These are phyloP conservation scores for Lichenostomus cassidix DNA, from an alignment of 2,113 vertebrate genomes.

Conservation along the genomic window DNA sequence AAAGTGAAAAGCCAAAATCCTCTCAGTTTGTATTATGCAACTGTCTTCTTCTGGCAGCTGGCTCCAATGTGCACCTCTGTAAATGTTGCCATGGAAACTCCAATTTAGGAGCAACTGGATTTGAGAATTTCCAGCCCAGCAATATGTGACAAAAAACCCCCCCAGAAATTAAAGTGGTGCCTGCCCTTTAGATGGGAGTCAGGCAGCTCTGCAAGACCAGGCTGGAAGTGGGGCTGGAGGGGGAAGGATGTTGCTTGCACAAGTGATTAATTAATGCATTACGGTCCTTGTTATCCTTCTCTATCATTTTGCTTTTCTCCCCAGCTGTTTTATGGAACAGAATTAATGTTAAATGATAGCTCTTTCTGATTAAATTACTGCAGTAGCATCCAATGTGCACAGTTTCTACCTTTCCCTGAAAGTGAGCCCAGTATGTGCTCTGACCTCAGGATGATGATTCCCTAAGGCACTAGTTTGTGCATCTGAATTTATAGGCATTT, in stretches of 20 bases:
- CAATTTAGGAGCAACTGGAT: not conserved
- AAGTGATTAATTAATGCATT: not conserved
- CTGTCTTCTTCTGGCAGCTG: slow-evolving; percentile 6
- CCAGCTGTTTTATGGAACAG: not conserved
- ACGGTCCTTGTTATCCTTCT: not conserved
- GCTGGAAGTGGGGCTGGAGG: not conserved
- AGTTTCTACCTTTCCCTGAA: not conserved
- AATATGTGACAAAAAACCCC: not conserved
- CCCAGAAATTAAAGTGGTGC: not conserved
- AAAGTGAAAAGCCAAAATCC: not conserved
- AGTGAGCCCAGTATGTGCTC: not conserved
- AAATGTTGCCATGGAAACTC: slow-evolving; percentile 57
- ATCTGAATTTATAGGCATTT: not conserved
- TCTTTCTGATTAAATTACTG: not conserved
- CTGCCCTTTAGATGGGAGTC: not conserved
- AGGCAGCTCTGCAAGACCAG: not conserved
- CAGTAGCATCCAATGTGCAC: not conserved
- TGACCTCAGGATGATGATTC: not conserved
- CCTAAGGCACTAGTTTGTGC: not conserved
- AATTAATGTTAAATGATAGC: not conserved
- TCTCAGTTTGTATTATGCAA: not conserved
- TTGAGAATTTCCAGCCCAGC: slow-evolving; percentile 10
- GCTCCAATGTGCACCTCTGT: not conserved
- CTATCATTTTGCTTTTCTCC: not conserved
- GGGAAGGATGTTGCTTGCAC: not conserved